Percentiles rank a stretch among this genome's conserved stretches.
phyloP scores from a whole-genome alignment of 2,888 invertebrate species.

The Odontocerum albicorne region DNA sequence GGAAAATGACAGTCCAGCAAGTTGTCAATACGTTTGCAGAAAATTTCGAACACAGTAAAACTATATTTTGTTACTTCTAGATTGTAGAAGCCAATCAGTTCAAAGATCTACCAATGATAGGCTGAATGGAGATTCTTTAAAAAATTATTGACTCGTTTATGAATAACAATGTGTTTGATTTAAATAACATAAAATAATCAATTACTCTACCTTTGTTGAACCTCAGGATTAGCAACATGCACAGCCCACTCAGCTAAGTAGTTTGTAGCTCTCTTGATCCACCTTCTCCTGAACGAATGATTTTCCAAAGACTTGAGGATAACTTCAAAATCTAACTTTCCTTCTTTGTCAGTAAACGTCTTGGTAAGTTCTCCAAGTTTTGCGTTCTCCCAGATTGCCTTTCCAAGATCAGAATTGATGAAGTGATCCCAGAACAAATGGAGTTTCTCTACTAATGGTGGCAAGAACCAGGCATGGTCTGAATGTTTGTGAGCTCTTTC shows the following conservation, averaged over 20 bases:
- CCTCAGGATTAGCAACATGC: conserved; percentile 73
- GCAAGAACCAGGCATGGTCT: conserved; percentile 71
- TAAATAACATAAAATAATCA: too few relatives aligned
- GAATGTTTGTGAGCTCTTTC: conserved; percentile 65
- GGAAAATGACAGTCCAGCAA: too few relatives aligned
- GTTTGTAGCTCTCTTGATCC: conserved; percentile 76
- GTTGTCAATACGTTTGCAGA: too few relatives aligned
- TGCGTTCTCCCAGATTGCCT: conserved; percentile 70
- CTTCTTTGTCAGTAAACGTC: conserved; percentile 67
- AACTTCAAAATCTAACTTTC: conserved; percentile 69
- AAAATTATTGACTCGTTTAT: too few relatives aligned
- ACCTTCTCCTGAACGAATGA: conserved; percentile 75
- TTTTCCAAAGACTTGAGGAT: conserved; percentile 80
- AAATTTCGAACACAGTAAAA: too few relatives aligned
- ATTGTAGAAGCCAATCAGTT: too few relatives aligned
- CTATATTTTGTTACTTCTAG: too few relatives aligned
- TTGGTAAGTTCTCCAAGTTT: conserved; percentile 71
- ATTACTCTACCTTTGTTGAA: conserved; percentile 74
- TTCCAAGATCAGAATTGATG: conserved; percentile 76
- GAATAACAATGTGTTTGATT: too few relatives aligned
- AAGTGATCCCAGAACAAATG: conserved; percentile 81
- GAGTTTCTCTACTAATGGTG: conserved; percentile 67
- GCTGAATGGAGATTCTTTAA: too few relatives aligned
- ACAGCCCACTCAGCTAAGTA: conserved; percentile 75
- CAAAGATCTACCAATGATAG: too few relatives aligned